Base-by-base conservation (phyloP, 2,797 vertebrate species). In the Balearica regulorum region DNA sequence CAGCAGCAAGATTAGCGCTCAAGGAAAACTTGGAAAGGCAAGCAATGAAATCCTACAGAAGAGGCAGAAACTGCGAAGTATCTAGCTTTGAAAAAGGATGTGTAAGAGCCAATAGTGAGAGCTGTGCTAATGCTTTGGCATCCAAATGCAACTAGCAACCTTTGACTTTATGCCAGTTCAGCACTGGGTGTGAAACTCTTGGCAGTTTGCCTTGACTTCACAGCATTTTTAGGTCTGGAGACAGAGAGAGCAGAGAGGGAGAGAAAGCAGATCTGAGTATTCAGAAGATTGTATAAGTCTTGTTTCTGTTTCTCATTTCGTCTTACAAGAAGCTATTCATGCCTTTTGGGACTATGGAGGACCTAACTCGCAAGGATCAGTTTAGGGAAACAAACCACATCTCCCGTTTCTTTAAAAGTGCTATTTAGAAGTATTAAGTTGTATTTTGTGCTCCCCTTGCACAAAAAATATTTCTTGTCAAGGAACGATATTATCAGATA, bases 101-200 rank as follows among this genome's bases (percentile, higher is more conserved):
- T 86, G 19, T 81, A 68, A 83, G 39, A 69, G 16, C 77, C 43
- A n/a, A 17, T 65, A 81, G 43, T 21, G 51, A 93, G 73, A 95
- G 65, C 43, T 3, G 7, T 61, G 78, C 66, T 86, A 87, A 73
- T 69, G 70, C 72, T 94, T 94, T 95, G 92, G 83, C 88, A 84
- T 72, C 57, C 61, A 60, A 90, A 77, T 55, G 15, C 39, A 28
- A 39, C 66, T 80, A 87, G 66, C 92, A 94, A 70, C 85, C 83
- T 96, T 93, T 93, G 83, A 93, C 77, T 90, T 79, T 37, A 49
- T 70, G 94, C 92, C 89, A 90, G 64, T 89, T 94, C 83, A 73
- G 70, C 86, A 77, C n/a, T 64, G 95, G 81, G 75, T 92, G 73
- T 94, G 70, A 93, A 95, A 77, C 51, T 61, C 60, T 48, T 93